phyloP scores from a whole-genome alignment of 2,113 vertebrate species.

The Spermophilus dauricus region DNA sequence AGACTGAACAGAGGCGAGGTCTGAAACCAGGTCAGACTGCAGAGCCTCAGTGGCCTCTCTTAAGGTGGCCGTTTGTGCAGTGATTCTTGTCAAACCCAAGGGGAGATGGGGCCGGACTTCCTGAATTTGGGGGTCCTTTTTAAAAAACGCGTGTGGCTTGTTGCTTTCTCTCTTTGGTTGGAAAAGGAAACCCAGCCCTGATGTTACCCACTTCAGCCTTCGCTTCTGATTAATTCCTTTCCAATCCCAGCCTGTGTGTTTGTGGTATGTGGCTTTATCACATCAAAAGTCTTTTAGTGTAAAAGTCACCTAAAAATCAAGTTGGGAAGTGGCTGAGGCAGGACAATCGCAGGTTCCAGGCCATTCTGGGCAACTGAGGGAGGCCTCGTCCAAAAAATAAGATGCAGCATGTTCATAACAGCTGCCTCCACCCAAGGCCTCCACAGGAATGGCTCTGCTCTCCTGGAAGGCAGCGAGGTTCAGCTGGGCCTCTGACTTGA shows the following conservation, averaged over 20 bases:
- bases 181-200: neutral
- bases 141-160: neutral
- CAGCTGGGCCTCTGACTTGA: neutral
- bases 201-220: neutral
- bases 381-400: too few relatives aligned
- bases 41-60: neutral
- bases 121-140: neutral
- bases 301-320: neutral
- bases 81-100: neutral
- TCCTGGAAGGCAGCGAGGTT: too few relatives aligned
- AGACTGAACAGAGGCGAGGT: neutral
- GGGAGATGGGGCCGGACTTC: neutral
- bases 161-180: neutral
- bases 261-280: neutral
- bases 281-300: neutral
- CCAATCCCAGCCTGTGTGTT: neutral
- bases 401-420: too few relatives aligned
- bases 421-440: neutral
- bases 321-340: too few relatives aligned
- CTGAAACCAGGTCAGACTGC: neutral
- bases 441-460: neutral
- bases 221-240: neutral
- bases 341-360: too few relatives aligned
- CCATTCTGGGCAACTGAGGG: too few relatives aligned
- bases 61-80: neutral